Base-by-base conservation (phyloP, 2,888 invertebrate species). In the Phyto melanocephala region DNA sequence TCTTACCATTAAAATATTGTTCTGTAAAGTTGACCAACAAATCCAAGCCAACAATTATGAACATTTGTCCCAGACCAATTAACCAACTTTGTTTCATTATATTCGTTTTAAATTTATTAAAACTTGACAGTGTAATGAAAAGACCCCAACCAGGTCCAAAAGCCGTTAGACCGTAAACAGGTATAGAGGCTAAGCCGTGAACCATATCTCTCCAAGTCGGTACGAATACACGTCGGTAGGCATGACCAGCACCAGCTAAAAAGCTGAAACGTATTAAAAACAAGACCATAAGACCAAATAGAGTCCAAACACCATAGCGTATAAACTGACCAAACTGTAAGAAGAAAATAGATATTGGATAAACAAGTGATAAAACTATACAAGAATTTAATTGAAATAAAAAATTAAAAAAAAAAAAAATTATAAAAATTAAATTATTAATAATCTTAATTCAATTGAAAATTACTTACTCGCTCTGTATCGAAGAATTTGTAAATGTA, bases 111-210 rank as follows among this genome's bases (percentile, higher is more conserved):
- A 96, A 96, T 81, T 93, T 92, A 88, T 96, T 96, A 88, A 95
- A 96, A 89, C 96, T 96, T 24, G 96, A 95, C 93, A 96, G 94
- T 86, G 95, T 94, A 71, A 96, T 92, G 54, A 96, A 93, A 2
- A 95, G 94, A 35, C 96, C 96, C 95, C 96, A 96, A 0, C 96
- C 96, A 0, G 96, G 95, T 0, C 97, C 97, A 33, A 97, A 94
- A 0, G 96, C 96, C 88, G 95, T 96, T 90, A 97, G 65, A 0
- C 87, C 86, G 71, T 86, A 72, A 0, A 89, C 7, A 0, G 87
- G 85, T 33, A 88, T 81, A 1, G 62, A 63, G 0, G 68, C 3
- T 7, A 79, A 8, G 2, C 84, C 85, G 1, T 77, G 0, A 0
- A 50, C 0, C 47, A 87, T n/a, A 0, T 79, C 54, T 0, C 58